Conservation (phyloP, 92 coral and sea anemone genomes). For the Umimayanthus chanpuru region DNA sequence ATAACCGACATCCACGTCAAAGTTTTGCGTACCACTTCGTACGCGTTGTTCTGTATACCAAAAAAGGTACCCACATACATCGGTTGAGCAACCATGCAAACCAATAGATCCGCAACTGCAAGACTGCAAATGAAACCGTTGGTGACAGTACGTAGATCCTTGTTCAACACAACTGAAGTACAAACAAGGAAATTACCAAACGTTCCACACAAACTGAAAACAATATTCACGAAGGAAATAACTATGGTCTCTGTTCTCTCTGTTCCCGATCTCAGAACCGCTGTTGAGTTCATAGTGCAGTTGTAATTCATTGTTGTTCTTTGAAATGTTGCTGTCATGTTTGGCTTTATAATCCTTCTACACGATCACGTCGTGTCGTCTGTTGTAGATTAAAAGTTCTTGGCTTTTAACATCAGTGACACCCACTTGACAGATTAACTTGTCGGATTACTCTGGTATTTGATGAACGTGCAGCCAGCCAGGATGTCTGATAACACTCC, state of each 20-base stretch:
- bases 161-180: constrained; percentile 61
- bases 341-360: neutral
- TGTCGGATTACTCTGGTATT: constrained; percentile 1
- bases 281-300: constrained; percentile 30
- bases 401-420: neutral
- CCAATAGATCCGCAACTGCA: constrained; percentile 89
- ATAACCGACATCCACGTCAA: constrained; percentile 85
- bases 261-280: constrained; percentile 48
- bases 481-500: neutral
- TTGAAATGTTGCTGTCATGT: neutral
- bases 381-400: neutral
- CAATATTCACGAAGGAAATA: constrained; percentile 72
- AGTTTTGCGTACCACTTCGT: constrained; percentile 60
- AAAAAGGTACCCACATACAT: constrained; percentile 77
- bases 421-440: neutral
- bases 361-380: neutral
- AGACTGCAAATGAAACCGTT: constrained; percentile 84
- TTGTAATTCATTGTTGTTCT: constrained; percentile 27
- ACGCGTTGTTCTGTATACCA: constrained; percentile 51
- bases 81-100: constrained; percentile 86
- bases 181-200: constrained; percentile 82
- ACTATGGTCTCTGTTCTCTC: constrained; percentile 57
- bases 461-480: neutral
- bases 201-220: constrained; percentile 78
- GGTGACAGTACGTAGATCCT: constrained; percentile 72